Evolutionary conservation across 2,888 invertebrate genomes (phyloP), one percentile per base, ranked within the genome.

Genomic region (Drosophila buzzatii): DNA sequence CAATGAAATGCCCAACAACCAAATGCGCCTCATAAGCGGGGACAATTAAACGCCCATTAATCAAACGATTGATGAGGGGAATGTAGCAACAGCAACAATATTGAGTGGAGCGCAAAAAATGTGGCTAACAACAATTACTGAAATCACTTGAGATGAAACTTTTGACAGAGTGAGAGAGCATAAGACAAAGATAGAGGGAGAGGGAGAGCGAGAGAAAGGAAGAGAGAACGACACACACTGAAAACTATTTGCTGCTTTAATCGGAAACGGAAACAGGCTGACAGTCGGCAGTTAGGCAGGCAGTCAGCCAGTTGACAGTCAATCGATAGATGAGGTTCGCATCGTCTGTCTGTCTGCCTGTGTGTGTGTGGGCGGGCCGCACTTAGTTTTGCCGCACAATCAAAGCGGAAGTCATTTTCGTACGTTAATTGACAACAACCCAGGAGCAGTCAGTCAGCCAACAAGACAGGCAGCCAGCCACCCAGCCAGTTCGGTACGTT

Each of bases 261-360:
- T 90, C 89, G 91, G 89, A 91, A 91, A 90, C 89, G 89, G 89
- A 89, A 89, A 83, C 91, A 76, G 91, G 83, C 89, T 85, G 89
- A 85, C 90, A 86, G 87, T 76, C 82, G 76, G 85, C 72, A 79
- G 82, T 79, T 82, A 84, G 89, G 82, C 88, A 90, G 79, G 71
- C 85, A 90, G 85, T 90, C 90, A 89, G 62, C 90, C 90, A 62
- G 76, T 79, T 89, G 85, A 86, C 90, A 89, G 76, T 79, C 88
- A 87, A 80, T 81, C 81, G 81, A 88, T 85, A 77, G 85, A 90
- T 82, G 80, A 74, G 70, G 49, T 49, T 80, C 70, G 63, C 62
- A 67, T 51, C 74, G 67, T 33, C 18, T 57, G 27, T 14, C 35
- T 56, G 16, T 20, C 18, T 33, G 35, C 44, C 18, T 33, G 18